Base-by-base conservation (phyloP, 2,113 vertebrate genomes). In the Tetraodon nigroviridis region DNA sequence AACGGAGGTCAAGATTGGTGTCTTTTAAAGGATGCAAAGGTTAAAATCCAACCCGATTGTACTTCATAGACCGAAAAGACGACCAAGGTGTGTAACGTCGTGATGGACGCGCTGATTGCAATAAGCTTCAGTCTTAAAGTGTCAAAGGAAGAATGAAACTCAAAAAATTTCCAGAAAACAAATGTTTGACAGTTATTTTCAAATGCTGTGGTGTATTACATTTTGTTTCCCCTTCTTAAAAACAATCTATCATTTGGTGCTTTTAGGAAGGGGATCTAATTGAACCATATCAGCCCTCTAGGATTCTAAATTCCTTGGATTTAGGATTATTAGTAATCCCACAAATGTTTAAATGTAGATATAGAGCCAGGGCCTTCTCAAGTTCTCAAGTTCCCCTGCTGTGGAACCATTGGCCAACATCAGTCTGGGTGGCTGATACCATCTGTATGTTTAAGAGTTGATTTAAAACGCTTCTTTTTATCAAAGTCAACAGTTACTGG, bases 241-340 rank as follows among this genome's bases (percentile, higher is more conserved):
- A 3, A 15, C 17, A 16, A 13, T 17, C 3, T n/a, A 0, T 2
- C 0, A 0, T 10, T 21, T 13, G 42, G 24, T 24, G 73, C 7
- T 78, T 72, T 75, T 18, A 15, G 98, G 95, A 98, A 94, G 94
- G 98, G 97, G 89, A 94, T 93, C 3, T 95, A 98, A 80, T 84
- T 98, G 71, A 94, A 94, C 86, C 40, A 78, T 92, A 0, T 52
- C 84, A 6, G 92, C 29, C 88, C 78, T 3, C 89, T n/a, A 73
- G 55, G 93, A 94, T n/a, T n/a, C n/a, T n/a, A 24, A 24, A 5
- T 24, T 24, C 24, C 3, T 14, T 92, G 92, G 42, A 87, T 32
- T 0, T 24, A 5, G 24, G 6, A 7, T 4, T 8, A 10, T 32
- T 24, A 3, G 24, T 24, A 24, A n/a, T n/a, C n/a, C n/a, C n/a